Evolutionary conservation across 1,140 invertebrate genomes (phyloP).

Genomic region (Armadillidium nasatum): DNA sequence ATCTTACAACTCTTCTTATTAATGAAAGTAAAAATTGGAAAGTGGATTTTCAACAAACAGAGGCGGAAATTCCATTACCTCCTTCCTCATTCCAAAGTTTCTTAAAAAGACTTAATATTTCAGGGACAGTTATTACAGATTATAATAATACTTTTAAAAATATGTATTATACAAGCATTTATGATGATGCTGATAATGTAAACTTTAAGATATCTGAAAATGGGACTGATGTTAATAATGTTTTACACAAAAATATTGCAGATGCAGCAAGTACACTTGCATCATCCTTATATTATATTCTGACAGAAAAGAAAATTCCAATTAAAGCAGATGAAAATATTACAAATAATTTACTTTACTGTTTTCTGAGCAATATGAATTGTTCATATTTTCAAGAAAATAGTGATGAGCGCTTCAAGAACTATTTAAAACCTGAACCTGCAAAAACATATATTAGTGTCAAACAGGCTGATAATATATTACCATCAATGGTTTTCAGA

Average conservation of each 20-base stretch:
- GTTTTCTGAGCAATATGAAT: constrained; percentile 36
- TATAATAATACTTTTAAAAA: constrained; percentile 6
- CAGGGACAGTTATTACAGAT: constrained; percentile 18
- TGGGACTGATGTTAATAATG: constrained; percentile 14
- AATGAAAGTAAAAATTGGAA: constrained; percentile 6
- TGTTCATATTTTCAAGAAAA: constrained; percentile 33
- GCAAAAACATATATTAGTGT: constrained; percentile 41
- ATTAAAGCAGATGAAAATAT: constrained; percentile 31
- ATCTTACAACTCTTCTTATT: not conserved
- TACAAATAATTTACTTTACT: constrained; percentile 29
- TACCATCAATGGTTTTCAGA: constrained; percentile 23
- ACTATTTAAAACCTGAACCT: constrained; percentile 29
- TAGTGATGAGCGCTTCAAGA: constrained; percentile 16
- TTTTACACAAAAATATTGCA: constrained; percentile 31
- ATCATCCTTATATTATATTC: constrained; percentile 26
- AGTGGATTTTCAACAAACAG: not conserved
- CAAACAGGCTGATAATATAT: constrained; percentile 20
- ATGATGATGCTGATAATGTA: constrained; percentile 36
- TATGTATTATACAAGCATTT: constrained; percentile 21
- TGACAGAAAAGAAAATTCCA: not conserved
- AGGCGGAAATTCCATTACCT: constrained; percentile 17
- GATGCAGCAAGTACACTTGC: constrained; percentile 34
- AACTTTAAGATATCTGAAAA: constrained; percentile 24
- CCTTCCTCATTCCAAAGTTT: constrained; percentile 24
- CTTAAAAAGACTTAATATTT: constrained; percentile 21